Evolutionary conservation across 2,888 invertebrate genomes (phyloP).

Genomic region (Strigamia maritima): DNA sequence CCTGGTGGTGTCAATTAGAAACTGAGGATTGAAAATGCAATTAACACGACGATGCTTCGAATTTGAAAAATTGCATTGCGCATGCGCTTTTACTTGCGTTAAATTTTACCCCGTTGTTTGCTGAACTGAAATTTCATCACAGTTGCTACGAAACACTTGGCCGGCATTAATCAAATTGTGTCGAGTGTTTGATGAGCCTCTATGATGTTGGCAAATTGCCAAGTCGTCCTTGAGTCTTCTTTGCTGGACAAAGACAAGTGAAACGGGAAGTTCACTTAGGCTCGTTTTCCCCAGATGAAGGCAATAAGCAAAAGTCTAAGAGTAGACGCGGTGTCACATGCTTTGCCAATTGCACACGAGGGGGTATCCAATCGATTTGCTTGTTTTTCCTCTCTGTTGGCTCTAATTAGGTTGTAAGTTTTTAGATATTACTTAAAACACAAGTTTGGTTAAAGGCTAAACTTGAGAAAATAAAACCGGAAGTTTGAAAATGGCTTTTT

Average conservation of each 20-base stretch:
- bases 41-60: neutral
- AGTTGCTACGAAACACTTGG: conserved; percentile 22
- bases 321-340: neutral
- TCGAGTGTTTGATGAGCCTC: conserved; percentile 13
- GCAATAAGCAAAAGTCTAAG: conserved; percentile 7
- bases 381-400: conserved; percentile 6
- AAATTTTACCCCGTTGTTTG: neutral
- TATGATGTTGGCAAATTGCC: neutral
- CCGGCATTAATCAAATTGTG: neutral
- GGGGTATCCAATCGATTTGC: neutral
- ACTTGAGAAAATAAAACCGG: neutral
- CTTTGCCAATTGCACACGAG: neutral
- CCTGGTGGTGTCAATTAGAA: conserved; percentile 29
- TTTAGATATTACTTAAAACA: neutral
- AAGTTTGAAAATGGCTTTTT: neutral
- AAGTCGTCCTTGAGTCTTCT: neutral
- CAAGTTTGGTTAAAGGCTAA: neutral
- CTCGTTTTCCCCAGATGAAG: neutral
- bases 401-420: conserved; percentile 3
- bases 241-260: neutral
- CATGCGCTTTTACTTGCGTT: neutral
- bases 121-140: neutral
- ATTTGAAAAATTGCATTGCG: neutral
- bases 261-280: conserved; percentile 29
- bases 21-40: conserved; percentile 13